These are phyloP conservation scores for Hippopotamyrus pictus DNA, from an alignment of 2,797 vertebrate species.

Conservation along the genomic window DNA sequence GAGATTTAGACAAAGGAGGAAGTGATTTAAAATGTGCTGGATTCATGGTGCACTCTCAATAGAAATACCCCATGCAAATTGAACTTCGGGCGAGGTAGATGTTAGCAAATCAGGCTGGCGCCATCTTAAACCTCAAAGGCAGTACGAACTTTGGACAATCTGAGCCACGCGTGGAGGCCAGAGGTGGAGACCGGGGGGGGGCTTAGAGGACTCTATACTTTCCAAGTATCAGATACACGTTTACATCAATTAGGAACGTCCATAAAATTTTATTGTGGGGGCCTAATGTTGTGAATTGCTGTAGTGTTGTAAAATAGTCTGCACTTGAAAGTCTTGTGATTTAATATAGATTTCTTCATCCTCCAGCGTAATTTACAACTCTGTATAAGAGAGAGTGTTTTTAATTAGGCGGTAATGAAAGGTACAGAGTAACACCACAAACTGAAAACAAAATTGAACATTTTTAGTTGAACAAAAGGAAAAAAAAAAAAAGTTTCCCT, in stretches of 20 bases:
- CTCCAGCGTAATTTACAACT: not conserved
- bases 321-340: not conserved
- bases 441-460: not conserved
- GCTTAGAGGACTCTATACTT: not conserved
- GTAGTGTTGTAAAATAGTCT: not conserved
- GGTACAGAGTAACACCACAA: not conserved
- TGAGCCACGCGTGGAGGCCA: not conserved
- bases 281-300: not conserved
- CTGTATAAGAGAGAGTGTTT: not conserved
- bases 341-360: not conserved
- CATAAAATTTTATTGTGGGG: not conserved
- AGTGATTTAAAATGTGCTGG: conserved; percentile 3
- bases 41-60: not conserved
- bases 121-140: not conserved
- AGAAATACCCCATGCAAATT: conserved; percentile 12
- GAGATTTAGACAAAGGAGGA: conserved; percentile 10
- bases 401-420: not conserved
- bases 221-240: not conserved
- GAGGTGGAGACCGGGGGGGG: not conserved
- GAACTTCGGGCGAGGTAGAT: not conserved
- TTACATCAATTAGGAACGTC: not conserved
- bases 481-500: not conserved
- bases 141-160: not conserved
- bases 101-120: conserved; percentile 2
- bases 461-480: not conserved